Base-by-base conservation (phyloP, 1,140 invertebrate genomes). In the Cryptotermes secundus region DNA sequence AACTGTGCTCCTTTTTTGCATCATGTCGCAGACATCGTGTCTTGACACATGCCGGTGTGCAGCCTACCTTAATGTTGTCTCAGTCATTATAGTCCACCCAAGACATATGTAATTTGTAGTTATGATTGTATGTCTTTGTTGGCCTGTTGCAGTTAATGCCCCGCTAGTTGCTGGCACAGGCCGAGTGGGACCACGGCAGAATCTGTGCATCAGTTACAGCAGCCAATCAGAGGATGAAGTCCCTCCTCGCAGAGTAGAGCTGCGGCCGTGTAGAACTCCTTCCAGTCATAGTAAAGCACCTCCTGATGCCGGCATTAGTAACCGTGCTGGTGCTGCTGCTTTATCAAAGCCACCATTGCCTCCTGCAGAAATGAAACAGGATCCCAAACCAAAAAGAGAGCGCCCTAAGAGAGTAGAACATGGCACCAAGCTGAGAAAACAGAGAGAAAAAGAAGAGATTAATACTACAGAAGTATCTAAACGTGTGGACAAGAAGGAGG, bases 141-240 rank as follows among this genome's bases (percentile, higher is more conserved):
- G 26, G 31, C 12, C 3, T 53, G 16, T 89, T 90, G 81, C 85
- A 90, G 90, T 90, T 38, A 89, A 88, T 83, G 87, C 89, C 35
- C 86, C 89, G n/a, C 89, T 86, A 80, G 89, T 89, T 84, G 89
- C 88, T 84, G 90, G 90, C 45, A 90, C 90, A 38, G 90, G 90
- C 79, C 87, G 90, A 86, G 90, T 91, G n/a, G 90, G 90, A 22
- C 90, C 89, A 53, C 87, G 90, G n/a, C 89, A 90, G 85, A 89
- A 88, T 36, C 87, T 87, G 42, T 87, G 88, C n/a, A 42, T 90
- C 35, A 89, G 89, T 16, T 90, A 90, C 65, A 90, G 88, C 82
- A 88, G 89, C 83, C 89, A 90, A 45, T 88, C 88, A 0, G 89
- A 90, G 72, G 84, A 85, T 34, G 89, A 90, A 59, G 31, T n/a